A percentile compares a stretch with the other conserved stretches of the same genome.
These are phyloP conservation scores for Eumaeus atala DNA, from an alignment of 1,140 invertebrate genomes.

Conservation along the genomic window DNA sequence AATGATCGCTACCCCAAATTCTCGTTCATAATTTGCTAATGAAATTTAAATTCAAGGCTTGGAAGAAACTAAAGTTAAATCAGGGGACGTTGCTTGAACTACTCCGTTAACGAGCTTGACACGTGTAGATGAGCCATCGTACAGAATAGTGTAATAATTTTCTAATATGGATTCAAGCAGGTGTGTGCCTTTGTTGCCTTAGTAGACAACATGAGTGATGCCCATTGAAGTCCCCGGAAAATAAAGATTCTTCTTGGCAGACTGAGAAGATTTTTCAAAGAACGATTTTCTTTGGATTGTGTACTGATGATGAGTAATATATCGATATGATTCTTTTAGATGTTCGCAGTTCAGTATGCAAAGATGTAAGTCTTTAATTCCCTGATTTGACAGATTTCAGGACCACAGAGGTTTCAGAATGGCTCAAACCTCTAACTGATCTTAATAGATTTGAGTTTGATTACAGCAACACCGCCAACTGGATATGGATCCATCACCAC, in stretches of 20 bases:
- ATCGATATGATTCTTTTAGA: conserved; percentile 7
- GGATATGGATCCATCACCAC: no score
- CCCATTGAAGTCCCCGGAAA: background rate
- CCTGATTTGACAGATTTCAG: conserved; percentile 4
- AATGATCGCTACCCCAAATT: conserved; percentile 28
- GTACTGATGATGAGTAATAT: conserved; percentile 9
- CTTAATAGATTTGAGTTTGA: conserved; percentile 11
- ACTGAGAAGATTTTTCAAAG: background rate
- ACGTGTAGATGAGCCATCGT: conserved; percentile 1
- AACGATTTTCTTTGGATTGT: background rate
- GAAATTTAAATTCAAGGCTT: conserved; percentile 21
- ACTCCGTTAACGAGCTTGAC: conserved; percentile 4
- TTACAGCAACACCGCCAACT: conserved; percentile 13
- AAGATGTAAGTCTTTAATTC: conserved; percentile 14
- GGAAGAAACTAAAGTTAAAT: conserved; percentile 22
- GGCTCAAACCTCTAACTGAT: background rate
- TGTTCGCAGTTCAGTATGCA: conserved; percentile 9
- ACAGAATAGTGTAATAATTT: conserved; percentile 10
- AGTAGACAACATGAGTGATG: no score
- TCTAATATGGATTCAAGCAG: conserved; percentile 9
- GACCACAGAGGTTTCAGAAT: no score
- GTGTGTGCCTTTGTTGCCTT: background rate
- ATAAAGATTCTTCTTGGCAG: background rate
- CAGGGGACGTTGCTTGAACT: conserved; percentile 16
- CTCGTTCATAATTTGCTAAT: conserved; percentile 24